A percentile compares a stretch with the other conserved stretches of the same genome.
Conservation (phyloP, 2,888 invertebrate genomes). For the Netelia fuscicornis region DNA sequence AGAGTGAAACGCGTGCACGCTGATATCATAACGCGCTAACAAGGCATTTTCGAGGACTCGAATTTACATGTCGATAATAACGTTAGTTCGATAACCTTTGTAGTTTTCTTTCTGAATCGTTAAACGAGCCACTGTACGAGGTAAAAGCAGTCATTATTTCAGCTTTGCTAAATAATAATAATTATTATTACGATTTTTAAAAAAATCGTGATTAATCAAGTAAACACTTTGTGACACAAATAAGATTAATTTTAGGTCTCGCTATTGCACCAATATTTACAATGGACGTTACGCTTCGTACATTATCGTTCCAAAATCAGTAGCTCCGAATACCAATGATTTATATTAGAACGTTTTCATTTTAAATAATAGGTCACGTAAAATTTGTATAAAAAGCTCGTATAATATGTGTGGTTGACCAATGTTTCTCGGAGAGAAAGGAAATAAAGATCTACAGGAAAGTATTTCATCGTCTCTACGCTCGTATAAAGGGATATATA, state of each 20-base stretch:
- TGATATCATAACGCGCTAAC: slow-evolving; percentile 46
- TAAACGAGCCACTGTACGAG: slow-evolving; percentile 72
- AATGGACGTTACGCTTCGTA: slow-evolving; percentile 80
- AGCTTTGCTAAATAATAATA: slow-evolving; percentile 38
- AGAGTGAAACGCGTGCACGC: slow-evolving; percentile 29
- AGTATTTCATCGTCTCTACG: slow-evolving; percentile 23
- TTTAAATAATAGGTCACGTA: slow-evolving; percentile 78
- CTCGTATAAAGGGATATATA: slow-evolving; percentile 26
- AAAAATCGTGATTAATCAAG: slow-evolving; percentile 70
- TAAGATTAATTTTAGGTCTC: slow-evolving; percentile 80
- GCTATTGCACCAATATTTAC: slow-evolving; percentile 83
- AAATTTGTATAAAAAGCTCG: slow-evolving; percentile 78
- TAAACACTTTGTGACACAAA: slow-evolving; percentile 76
- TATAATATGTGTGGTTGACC: slow-evolving; percentile 57
- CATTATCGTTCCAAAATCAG: slow-evolving; percentile 73
- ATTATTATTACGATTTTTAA: background rate
- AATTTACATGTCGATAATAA: slow-evolving; percentile 51
- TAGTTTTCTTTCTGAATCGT: slow-evolving; percentile 46
- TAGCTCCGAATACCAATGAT: slow-evolving; percentile 60
- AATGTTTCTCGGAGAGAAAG: slow-evolving; percentile 51
- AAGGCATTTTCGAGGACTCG: slow-evolving; percentile 56
- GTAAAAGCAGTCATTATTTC: slow-evolving; percentile 70
- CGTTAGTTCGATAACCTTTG: slow-evolving; percentile 22
- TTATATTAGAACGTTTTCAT: slow-evolving; percentile 63
- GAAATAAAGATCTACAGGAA: slow-evolving; percentile 74